These are phyloP conservation scores for Pogonocichla stellata DNA, from an alignment of 2,113 vertebrate genomes.

Conservation along the genomic window DNA sequence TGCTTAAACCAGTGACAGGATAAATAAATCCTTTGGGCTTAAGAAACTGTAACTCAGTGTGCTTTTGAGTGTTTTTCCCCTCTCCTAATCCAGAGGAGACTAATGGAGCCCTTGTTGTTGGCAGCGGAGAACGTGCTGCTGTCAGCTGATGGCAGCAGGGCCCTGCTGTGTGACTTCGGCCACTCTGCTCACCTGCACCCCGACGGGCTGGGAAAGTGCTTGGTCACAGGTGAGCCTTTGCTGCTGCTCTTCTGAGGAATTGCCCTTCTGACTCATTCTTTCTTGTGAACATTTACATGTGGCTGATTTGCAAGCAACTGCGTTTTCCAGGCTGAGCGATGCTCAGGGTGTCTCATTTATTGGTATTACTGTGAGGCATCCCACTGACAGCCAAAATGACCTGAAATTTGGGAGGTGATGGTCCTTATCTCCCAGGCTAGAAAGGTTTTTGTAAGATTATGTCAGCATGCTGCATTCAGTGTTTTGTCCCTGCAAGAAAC, in stretches of 20 bases:
- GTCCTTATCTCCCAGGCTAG: neutral
- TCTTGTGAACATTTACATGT: neutral
- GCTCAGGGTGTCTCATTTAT: neutral
- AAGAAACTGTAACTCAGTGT: neutral
- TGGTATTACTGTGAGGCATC: neutral
- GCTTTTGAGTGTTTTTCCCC: neutral
- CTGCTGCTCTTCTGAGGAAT: neutral
- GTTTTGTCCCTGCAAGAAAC: neutral
- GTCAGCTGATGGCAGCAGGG: constrained; percentile 84
- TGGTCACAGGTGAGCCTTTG: constrained; percentile 73
- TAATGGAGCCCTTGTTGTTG: neutral
- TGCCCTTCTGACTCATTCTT: neutral
- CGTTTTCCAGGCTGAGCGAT: neutral
- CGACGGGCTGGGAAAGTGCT: constrained; percentile 73
- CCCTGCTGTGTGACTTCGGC: constrained; percentile 93
- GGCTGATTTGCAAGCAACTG: neutral
- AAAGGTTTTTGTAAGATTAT: neutral
- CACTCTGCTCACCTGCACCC: constrained; percentile 85
- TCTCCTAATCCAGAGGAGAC: neutral
- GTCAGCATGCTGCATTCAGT: neutral
- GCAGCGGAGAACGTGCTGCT: constrained; percentile 94
- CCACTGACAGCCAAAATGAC: neutral
- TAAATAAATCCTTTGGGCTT: neutral
- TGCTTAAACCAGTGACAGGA: neutral
- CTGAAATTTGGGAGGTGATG: neutral